Percentiles rank a stretch among this genome's conserved stretches.
Conservation (phyloP, 2,888 invertebrate genomes). For the Mimachlamys varia region DNA sequence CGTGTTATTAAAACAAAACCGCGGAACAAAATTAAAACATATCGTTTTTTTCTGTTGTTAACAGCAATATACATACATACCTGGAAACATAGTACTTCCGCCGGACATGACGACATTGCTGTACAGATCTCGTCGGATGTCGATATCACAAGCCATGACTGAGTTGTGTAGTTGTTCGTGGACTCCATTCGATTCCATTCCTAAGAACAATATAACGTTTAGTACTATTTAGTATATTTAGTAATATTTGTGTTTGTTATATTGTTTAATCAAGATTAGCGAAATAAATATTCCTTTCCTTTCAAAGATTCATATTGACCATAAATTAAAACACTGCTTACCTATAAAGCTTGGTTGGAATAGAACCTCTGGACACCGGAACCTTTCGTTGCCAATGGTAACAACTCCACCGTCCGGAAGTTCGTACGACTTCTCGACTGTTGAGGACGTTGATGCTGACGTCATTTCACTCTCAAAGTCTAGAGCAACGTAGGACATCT, state of each 20-base stretch:
- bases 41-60: too few species aligned
- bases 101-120: slow-evolving; percentile 88
- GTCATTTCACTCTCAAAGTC: slow-evolving; percentile 97
- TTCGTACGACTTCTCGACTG: slow-evolving; percentile 61
- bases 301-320: too few species aligned
- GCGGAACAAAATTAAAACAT: too few species aligned
- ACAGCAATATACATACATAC: too few species aligned
- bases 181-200: slow-evolving; percentile 62
- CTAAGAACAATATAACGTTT: slow-evolving; percentile 30
- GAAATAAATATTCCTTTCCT: neutral
- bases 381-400: slow-evolving; percentile 59
- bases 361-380: slow-evolving; percentile 46
- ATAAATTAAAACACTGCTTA: neutral
- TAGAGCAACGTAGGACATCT: slow-evolving; percentile 94
- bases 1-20: too few species aligned
- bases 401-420: slow-evolving; percentile 68
- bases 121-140: slow-evolving; percentile 75
- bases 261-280: neutral
- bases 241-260: too few species aligned
- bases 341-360: slow-evolving; percentile 46
- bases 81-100: slow-evolving; percentile 94
- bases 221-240: too few species aligned
- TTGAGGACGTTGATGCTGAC: slow-evolving; percentile 51
- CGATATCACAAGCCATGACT: slow-evolving; percentile 77
- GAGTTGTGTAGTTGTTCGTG: slow-evolving; percentile 76